Conservation (phyloP, 2,113 vertebrate species). For the Cavia aperea region DNA sequence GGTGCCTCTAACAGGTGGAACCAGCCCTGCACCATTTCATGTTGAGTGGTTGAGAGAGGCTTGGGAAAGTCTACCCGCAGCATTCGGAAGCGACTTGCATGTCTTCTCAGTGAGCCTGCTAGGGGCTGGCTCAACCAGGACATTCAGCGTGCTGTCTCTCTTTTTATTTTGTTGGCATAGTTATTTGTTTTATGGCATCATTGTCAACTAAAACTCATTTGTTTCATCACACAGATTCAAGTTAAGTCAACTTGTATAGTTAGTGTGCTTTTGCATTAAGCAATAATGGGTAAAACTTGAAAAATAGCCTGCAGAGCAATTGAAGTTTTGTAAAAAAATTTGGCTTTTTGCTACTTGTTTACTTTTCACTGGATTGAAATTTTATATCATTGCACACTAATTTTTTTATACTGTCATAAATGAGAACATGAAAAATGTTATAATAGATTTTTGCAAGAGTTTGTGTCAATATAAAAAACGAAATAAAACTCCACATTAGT, state of each 20-base stretch:
- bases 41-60: not conserved
- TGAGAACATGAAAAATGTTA: not conserved
- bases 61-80: accelerated
- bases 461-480: not conserved
- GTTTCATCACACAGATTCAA: not conserved
- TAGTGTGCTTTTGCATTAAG: not conserved
- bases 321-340: not conserved
- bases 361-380: not conserved
- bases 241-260: not conserved
- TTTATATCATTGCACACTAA: not conserved
- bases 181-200: not conserved
- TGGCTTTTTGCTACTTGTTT: not conserved
- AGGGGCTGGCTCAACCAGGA: not conserved
- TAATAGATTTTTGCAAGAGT: not conserved
- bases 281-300: not conserved
- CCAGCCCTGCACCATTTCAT: not conserved
- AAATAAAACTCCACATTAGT: not conserved
- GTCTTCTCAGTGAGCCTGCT: not conserved
- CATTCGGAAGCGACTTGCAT: accelerated
- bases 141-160: not conserved
- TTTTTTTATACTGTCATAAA: not conserved
- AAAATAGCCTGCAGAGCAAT: not conserved
- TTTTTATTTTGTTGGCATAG: not conserved
- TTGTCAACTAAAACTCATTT: not conserved
- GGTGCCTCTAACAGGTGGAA: not conserved